A percentile compares a stretch with the other conserved stretches of the same genome.
phyloP scores from a whole-genome alignment of 2,113 vertebrate genomes.

The Hippocampus guttulatus region DNA sequence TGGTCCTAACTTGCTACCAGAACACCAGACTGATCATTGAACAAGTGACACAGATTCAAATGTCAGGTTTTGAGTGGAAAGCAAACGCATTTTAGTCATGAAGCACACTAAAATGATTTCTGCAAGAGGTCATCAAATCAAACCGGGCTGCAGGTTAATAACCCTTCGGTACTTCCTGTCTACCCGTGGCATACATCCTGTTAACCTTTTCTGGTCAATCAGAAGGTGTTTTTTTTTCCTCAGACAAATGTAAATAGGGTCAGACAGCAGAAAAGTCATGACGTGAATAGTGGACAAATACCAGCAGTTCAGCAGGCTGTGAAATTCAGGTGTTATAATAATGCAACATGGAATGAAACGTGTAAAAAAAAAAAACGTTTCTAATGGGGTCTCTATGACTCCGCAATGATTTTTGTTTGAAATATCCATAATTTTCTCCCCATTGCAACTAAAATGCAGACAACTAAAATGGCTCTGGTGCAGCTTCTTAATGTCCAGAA shows the following conservation, averaged over 20 bases:
- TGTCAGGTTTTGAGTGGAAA: neutral
- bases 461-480: too few relatives aligned
- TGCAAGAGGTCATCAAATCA: neutral
- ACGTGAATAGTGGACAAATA: too few relatives aligned
- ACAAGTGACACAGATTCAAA: neutral
- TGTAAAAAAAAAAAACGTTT: too few relatives aligned
- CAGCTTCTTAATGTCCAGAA: too few relatives aligned
- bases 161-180: slow-evolving; percentile 33
- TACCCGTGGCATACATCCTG: slow-evolving; percentile 35
- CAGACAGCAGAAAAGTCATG: neutral
- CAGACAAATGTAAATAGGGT: neutral
- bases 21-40: neutral
- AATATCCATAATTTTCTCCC: too few relatives aligned
- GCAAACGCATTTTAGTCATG: neutral
- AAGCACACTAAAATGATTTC: too few relatives aligned
- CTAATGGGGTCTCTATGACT: too few relatives aligned
- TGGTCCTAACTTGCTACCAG: neutral
- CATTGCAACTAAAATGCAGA: too few relatives aligned
- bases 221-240: neutral
- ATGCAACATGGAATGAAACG: too few relatives aligned
- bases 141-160: slow-evolving; percentile 22
- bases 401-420: too few relatives aligned
- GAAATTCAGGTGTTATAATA: too few relatives aligned
- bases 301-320: too few relatives aligned
- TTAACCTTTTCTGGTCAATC: slow-evolving; percentile 9